A percentile compares a stretch with the other conserved stretches of the same genome.
phyloP scores from a whole-genome alignment of 2,888 invertebrate genomes.

The Cerastoderma edule region DNA sequence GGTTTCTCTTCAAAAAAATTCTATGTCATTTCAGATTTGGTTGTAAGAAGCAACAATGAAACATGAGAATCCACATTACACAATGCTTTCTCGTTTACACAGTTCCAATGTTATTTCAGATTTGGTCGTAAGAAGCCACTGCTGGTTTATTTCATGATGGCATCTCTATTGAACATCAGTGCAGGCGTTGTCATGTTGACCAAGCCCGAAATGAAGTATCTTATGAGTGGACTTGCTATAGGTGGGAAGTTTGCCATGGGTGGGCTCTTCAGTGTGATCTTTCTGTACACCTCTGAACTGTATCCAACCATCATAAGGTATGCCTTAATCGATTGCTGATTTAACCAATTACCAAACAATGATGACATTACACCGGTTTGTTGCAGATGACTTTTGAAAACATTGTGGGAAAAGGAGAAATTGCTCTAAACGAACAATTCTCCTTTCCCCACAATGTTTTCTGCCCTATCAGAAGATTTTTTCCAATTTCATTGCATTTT shows the following conservation, averaged over 20 bases:
- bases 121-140: conserved; percentile 85
- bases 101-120: conserved; percentile 68
- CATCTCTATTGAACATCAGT: conserved; percentile 83
- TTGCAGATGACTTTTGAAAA: too few species aligned
- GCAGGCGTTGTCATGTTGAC: conserved; percentile 75
- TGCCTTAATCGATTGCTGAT: neutral
- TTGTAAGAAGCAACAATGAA: conserved; percentile 84
- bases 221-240: conserved; percentile 73
- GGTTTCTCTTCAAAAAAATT: too few species aligned
- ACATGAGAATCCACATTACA: too few species aligned
- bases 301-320: conserved; percentile 82
- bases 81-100: too few species aligned
- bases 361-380: too few species aligned
- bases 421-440: too few species aligned
- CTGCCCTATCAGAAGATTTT: too few species aligned
- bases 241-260: conserved; percentile 84
- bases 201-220: conserved; percentile 21
- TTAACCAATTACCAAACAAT: too few species aligned
- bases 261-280: conserved; percentile 84
- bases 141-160: conserved; percentile 82
- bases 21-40: conserved; percentile 82
- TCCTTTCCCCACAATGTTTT: too few species aligned
- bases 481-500: too few species aligned
- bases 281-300: conserved; percentile 82
- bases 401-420: too few species aligned